Base-by-base conservation (phyloP, 2,888 invertebrate genomes). In the Nephrotoma guestfalica region DNA sequence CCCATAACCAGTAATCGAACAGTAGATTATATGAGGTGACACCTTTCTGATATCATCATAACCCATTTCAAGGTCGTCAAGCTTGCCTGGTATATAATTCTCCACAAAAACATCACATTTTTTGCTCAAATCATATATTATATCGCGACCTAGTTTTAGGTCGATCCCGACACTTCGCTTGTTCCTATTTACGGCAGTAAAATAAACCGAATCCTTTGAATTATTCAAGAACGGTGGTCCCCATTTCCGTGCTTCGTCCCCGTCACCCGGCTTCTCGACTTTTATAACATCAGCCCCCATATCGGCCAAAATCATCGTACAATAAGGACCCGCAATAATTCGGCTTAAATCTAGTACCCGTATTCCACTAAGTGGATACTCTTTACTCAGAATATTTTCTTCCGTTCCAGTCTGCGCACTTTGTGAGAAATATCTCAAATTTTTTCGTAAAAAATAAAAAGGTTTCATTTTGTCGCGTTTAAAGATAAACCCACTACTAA, bases 1-100 rank as follows among this genome's bases (percentile, higher is more conserved):
- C 0, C 99, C 99, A 91, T 96, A 99, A 0, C 99, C 99, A 86
- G 97, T 97, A 86, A 99, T 93, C 0, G 98, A 97, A 91, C 98
- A 98, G 90, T 98, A 99, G 88, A 99, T 94, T 18, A 99, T 92
- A 86, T 93, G 93, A 0, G 98, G 97, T 83, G 96, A 95, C 2
- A 96, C 89, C 86, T 91, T 89, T 86, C 93, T 93, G 43, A 99
- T 90, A 51, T 94, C 93, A 11, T 95, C 92, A 90, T 97, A 99
- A n/a, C 96, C 97, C 86, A 99, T 91, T 0, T 94, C 94, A 87
- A 96, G 92, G 87, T 94, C 91, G 13, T 94, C 93, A 88, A 99
- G 91, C 89, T 97, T 97, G 0, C 98, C 98, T 0, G 99, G 98
- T 0, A 99, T 92, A 91, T 96, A 99, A 91, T 99, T 99, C 91